Conservation (phyloP, 2,888 invertebrate species). For the Pollenia griseotomentosa region DNA sequence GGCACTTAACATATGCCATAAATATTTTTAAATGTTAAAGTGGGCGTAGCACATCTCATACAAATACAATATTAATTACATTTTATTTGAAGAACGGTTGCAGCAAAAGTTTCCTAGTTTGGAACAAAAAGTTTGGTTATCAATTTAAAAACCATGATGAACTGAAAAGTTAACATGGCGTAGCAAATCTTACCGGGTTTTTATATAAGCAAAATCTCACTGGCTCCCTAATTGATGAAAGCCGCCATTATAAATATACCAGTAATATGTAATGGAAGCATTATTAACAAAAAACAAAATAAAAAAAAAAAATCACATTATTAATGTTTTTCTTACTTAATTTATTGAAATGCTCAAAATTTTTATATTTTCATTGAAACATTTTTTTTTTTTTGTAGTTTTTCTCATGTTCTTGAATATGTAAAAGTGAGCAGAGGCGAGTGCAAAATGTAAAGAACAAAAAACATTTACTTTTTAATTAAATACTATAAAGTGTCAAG, state of each 20-base stretch:
- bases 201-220: too few species aligned
- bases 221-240: slow-evolving; percentile 25
- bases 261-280: slow-evolving; percentile 16
- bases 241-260: background rate
- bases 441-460: slow-evolving; percentile 61
- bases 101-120: too few species aligned
- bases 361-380: slow-evolving; percentile 11
- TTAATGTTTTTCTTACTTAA: slow-evolving; percentile 39
- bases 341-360: slow-evolving; percentile 24
- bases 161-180: too few species aligned
- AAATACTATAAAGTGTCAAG: slow-evolving; percentile 75
- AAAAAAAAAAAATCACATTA: slow-evolving; percentile 1
- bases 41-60: too few species aligned
- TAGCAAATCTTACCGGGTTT: background rate
- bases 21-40: too few species aligned
- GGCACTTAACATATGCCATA: too few species aligned
- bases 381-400: background rate
- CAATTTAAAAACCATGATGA: background rate
- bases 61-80: too few species aligned
- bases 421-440: slow-evolving; percentile 44
- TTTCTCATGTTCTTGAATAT: slow-evolving; percentile 22
- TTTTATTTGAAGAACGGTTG: too few species aligned
- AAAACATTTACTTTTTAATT: slow-evolving; percentile 76
- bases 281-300: background rate
- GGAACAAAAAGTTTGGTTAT: too few species aligned